phyloP scores from a whole-genome alignment of 2,113 vertebrate genomes.

The Callopanchax toddi region DNA sequence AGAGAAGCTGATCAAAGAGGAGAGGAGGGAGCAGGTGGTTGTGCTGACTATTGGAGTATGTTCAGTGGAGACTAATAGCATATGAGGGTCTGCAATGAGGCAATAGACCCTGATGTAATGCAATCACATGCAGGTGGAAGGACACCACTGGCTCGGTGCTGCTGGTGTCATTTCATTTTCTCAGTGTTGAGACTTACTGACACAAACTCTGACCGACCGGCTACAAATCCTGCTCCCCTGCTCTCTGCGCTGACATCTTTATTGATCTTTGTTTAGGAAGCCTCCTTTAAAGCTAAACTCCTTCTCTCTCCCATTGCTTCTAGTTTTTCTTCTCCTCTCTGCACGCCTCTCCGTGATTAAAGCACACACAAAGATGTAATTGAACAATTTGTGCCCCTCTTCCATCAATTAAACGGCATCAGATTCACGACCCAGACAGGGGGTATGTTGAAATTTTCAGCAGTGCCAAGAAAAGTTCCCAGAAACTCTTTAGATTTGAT shows the following conservation, averaged over 20 bases:
- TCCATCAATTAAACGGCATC: constrained; percentile 38
- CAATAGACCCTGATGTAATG: constrained; percentile 34
- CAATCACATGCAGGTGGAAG: constrained; percentile 10
- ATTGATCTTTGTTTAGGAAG: neutral
- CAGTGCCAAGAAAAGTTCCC: constrained; percentile 25
- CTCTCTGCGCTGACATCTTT: constrained; percentile 1
- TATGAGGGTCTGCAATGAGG: constrained; percentile 49
- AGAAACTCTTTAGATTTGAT: constrained; percentile 63
- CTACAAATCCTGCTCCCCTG: neutral
- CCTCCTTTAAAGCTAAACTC: no score
- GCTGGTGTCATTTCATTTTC: constrained; percentile 10
- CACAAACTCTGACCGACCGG: neutral
- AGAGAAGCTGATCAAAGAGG: constrained; percentile 48
- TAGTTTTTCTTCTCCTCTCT: neutral
- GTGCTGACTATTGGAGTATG: constrained; percentile 53
- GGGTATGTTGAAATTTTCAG: constrained; percentile 25
- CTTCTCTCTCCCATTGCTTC: neutral
- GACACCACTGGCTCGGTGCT: constrained; percentile 1
- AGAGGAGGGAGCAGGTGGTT: constrained; percentile 31
- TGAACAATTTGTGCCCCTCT: constrained; percentile 8
- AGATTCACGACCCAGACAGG: constrained; percentile 26
- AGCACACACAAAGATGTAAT: constrained; percentile 13
- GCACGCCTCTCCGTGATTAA: constrained; percentile 14
- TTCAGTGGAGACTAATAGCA: constrained; percentile 38
- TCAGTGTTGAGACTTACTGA: constrained; percentile 3